Evolutionary conservation across 2,797 vertebrate species (phyloP).

Genomic region (Euphonia xanthogaster): DNA sequence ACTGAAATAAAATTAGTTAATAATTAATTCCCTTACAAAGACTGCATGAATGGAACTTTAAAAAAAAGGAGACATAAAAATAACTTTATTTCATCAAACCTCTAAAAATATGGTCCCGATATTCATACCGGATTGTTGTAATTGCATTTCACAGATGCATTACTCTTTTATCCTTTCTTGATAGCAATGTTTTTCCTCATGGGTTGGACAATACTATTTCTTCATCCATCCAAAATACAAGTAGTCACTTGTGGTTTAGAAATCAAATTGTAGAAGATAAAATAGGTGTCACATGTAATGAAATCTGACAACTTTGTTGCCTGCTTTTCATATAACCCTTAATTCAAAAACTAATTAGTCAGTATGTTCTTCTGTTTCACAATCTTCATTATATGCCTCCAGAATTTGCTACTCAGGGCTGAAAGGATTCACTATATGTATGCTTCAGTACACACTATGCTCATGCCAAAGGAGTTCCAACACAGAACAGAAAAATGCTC

Average conservation of each 20-base stretch:
- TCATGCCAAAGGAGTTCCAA: constrained; percentile 1
- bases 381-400: neutral
- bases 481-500: constrained; percentile 20
- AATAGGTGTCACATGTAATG: neutral
- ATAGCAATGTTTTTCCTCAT: neutral
- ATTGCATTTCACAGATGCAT: neutral
- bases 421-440: neutral
- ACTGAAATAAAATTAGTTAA: neutral
- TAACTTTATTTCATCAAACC: neutral
- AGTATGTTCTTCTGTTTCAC: neutral
- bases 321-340: neutral
- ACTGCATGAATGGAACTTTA: neutral
- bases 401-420: neutral
- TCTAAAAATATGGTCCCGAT: neutral
- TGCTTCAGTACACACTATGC: neutral
- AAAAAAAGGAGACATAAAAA: neutral
- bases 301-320: neutral
- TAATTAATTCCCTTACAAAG: neutral
- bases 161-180: neutral
- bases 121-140: neutral
- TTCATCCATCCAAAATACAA: neutral
- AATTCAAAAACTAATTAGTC: neutral
- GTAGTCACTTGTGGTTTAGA: constrained; percentile 25
- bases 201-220: neutral
- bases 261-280: constrained; percentile 28